phyloP scores from a whole-genome alignment of 2,888 invertebrate species.

The Oligia latruncula region DNA sequence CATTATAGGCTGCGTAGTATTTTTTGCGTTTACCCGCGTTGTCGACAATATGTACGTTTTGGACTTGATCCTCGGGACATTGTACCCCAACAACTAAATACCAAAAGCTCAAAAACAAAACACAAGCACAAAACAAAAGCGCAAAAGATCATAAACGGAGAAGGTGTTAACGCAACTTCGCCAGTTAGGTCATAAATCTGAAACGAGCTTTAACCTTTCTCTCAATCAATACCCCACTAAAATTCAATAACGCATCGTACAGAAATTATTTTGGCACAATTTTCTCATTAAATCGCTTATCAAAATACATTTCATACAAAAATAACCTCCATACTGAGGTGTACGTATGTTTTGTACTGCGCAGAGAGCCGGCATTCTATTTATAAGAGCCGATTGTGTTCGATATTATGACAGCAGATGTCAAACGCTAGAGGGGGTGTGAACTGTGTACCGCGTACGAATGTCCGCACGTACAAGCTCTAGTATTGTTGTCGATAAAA shows the following conservation, averaged over 20 bases:
- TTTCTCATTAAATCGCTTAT: slow-evolving; percentile 58
- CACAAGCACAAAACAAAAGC: no score
- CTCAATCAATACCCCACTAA: slow-evolving; percentile 39
- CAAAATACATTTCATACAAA: slow-evolving; percentile 57
- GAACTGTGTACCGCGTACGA: slow-evolving; percentile 47
- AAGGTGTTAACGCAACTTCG: slow-evolving; percentile 14
- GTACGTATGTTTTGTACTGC: slow-evolving; percentile 37
- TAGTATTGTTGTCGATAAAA: slow-evolving; percentile 23
- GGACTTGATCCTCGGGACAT: neutral
- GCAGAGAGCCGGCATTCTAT: slow-evolving; percentile 45
- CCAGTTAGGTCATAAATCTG: slow-evolving; percentile 39
- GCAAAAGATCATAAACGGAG: slow-evolving; percentile 3
- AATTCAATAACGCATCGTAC: slow-evolving; percentile 43
- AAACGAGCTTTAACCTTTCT: slow-evolving; percentile 29
- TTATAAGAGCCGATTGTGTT: slow-evolving; percentile 57
- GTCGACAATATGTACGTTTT: neutral
- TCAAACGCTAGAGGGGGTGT: slow-evolving; percentile 56
- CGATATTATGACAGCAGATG: slow-evolving; percentile 62
- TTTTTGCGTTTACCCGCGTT: neutral
- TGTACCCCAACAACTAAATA: neutral
- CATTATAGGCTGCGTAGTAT: no score
- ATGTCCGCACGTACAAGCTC: slow-evolving; percentile 29
- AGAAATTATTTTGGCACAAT: slow-evolving; percentile 60
- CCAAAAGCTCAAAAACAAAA: neutral
- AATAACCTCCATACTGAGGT: slow-evolving; percentile 47